A percentile compares a stretch with the other conserved stretches of the same genome.
These are phyloP conservation scores for Hydropsyche betteni DNA, from an alignment of 2,888 invertebrate genomes.

Conservation along the genomic window DNA sequence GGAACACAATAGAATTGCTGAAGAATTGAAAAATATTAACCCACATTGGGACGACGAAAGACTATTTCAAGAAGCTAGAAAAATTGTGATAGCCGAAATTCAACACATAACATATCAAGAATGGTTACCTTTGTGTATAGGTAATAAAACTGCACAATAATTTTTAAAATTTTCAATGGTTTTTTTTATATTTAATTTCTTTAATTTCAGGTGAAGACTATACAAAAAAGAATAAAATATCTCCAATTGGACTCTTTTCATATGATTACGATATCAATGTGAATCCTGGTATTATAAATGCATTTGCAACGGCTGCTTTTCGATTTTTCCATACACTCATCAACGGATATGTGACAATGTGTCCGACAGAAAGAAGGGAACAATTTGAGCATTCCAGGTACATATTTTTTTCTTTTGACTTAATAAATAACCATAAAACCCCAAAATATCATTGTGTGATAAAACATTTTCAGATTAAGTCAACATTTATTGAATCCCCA, in stretches of 20 bases:
- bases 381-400: slow-evolving; percentile 39
- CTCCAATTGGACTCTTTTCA: slow-evolving; percentile 69
- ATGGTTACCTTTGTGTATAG: slow-evolving; percentile 66
- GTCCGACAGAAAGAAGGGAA: slow-evolving; percentile 54
- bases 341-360: slow-evolving; percentile 61
- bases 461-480: slow-evolving; percentile 59
- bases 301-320: slow-evolving; percentile 75
- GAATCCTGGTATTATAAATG: slow-evolving; percentile 72
- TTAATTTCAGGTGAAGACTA: slow-evolving; percentile 64
- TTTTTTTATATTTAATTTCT: background rate
- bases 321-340: slow-evolving; percentile 76
- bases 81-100: slow-evolving; percentile 66
- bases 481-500: slow-evolving; percentile 68
- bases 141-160: slow-evolving; percentile 55
- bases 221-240: slow-evolving; percentile 68
- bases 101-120: slow-evolving; percentile 71
- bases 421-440: too few species aligned
- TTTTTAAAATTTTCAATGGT: background rate
- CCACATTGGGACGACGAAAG: slow-evolving; percentile 68
- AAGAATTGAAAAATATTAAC: slow-evolving; percentile 64
- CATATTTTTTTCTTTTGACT: background rate
- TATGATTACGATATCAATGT: slow-evolving; percentile 73
- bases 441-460: background rate
- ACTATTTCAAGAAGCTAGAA: slow-evolving; percentile 67
- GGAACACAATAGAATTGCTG: slow-evolving; percentile 68